Base-by-base conservation (phyloP, 2,113 vertebrate genomes). In the Centropus unirufus region DNA sequence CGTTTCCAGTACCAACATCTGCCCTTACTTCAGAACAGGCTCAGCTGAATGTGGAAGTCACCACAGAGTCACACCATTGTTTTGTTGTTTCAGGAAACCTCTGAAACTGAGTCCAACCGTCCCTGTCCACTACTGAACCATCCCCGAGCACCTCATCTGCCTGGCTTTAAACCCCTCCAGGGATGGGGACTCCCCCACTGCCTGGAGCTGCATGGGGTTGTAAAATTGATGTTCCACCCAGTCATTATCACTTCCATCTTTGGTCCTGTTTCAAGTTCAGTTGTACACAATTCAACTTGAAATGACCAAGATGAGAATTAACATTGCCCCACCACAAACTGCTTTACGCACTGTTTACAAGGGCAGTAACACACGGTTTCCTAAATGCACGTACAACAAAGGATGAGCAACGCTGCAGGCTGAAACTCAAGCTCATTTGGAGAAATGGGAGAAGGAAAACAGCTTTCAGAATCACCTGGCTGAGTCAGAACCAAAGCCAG, bases 351-450 rank as follows among this genome's bases (percentile, higher is more conserved):
- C 12, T 5, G 0, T 54, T 63, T 46, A n/a, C 23, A 34, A 63
- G 11, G 5, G 3, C 6, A 83, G 9, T 7, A 51, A 66, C 58
- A 63, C 6, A 21, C 7, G 21, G 11, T 70, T 83, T 77, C 42
- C 34, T 70, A 30, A 55, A 17, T 0, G 8, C 4, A 4, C 0
- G 0, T 34, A 12, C 5, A 64, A 12, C 1, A 11, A 5, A n/a
- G 42, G 21, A 4, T 1, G 3, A 67, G 6, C 7, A 40, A 46
- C 2, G 8, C 9, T 52, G 14, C 34, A 49, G 27, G 34, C 61
- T 77, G n/a, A n/a, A 4, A 2, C 34, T 3, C 26, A 11, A 6
- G 66, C 11, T 86, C 23, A 2, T 2, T 3, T 26, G 11, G 34
- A 52, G 44, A 67, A 16, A 4, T 7, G 6, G 39, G 52, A 68